A percentile compares a stretch with the other conserved stretches of the same genome.
Conservation (phyloP, 2,888 invertebrate species). For the Neoitamus cyanurus region DNA sequence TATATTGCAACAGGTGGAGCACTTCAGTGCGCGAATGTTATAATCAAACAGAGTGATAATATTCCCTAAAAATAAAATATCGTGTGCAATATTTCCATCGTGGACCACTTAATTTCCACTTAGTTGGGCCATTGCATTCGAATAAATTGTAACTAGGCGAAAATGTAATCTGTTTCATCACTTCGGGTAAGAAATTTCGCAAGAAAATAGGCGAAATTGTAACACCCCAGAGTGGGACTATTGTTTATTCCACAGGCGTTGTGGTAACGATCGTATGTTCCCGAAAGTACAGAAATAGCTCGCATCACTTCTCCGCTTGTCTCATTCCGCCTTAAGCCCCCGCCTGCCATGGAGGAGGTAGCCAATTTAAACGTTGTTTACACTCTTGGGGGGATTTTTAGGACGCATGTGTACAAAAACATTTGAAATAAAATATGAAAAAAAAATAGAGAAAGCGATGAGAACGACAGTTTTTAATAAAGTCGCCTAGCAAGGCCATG, state of each 20-base stretch:
- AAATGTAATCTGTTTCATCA: not conserved
- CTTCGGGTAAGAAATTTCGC: not conserved
- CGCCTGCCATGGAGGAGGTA: not conserved
- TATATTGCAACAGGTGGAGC: conserved; percentile 1
- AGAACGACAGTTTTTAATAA: conserved; percentile 25
- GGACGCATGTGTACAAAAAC: not conserved
- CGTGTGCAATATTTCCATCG: not conserved
- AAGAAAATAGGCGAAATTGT: not conserved
- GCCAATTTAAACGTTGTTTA: conserved; percentile 40
- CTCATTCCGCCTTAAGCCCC: conserved; percentile 1
- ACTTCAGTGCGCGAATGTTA: not conserved
- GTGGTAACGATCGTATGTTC: conserved; percentile 23
- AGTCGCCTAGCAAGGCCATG: conserved; percentile 13
- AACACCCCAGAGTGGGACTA: not conserved
- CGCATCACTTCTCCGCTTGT: conserved; percentile 25
- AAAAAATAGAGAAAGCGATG: not conserved
- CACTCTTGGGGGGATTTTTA: conserved; percentile 2
- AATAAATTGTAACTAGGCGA: not conserved
- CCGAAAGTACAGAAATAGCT: conserved; percentile 38
- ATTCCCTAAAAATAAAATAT: not conserved
- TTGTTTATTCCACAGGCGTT: conserved; percentile 30
- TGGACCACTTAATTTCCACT: not conserved
- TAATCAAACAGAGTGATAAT: not conserved
- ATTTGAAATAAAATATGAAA: conserved; percentile 7
- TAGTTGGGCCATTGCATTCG: not conserved